These are phyloP conservation scores for Amblyteles armatorius DNA, from an alignment of 2,888 invertebrate species.

Conservation along the genomic window DNA sequence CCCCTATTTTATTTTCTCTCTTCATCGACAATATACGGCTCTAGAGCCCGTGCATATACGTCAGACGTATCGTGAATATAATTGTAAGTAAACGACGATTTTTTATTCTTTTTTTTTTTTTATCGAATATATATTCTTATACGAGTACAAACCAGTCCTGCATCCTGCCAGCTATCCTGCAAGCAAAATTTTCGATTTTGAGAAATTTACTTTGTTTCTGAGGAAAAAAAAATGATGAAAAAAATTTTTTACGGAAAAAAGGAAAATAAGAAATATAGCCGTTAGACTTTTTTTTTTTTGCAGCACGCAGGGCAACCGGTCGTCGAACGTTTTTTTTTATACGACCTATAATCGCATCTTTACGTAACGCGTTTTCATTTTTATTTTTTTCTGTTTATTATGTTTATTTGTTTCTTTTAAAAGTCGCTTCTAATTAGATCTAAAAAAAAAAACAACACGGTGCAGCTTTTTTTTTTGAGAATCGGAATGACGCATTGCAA, in stretches of 20 bases:
- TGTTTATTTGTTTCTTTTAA: not conserved
- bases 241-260: not conserved
- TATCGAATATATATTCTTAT: conserved; percentile 48
- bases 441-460: not conserved
- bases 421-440: not conserved
- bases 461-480: too few species aligned
- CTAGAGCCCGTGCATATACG: not conserved
- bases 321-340: conserved; percentile 1
- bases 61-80: not conserved
- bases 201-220: conserved; percentile 58
- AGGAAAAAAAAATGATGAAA: not conserved
- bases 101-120: not conserved
- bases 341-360: not conserved
- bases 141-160: conserved; percentile 68
- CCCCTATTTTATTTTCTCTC: not conserved
- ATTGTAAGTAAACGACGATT: not conserved
- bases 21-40: not conserved
- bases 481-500: not conserved
- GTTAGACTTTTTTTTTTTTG: not conserved
- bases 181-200: conserved; percentile 67
- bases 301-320: conserved; percentile 60
- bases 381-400: not conserved
- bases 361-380: not conserved
- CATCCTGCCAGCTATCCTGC: conserved; percentile 69
- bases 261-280: not conserved